phyloP scores from a whole-genome alignment of 2,113 vertebrate genomes.

The Catharus fuscescens region DNA sequence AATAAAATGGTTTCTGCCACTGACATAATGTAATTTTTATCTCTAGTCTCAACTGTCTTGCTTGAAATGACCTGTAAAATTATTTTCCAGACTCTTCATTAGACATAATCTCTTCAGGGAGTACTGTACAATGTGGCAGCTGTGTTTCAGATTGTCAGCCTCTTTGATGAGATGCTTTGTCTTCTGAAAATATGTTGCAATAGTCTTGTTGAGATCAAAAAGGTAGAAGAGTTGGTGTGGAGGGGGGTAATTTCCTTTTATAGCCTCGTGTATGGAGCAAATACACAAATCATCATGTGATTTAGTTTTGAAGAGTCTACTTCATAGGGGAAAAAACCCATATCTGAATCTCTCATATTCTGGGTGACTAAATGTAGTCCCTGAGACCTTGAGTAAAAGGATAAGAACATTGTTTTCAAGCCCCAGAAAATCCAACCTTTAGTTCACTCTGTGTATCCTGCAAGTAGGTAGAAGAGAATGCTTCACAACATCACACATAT shows the following conservation, averaged over 20 bases:
- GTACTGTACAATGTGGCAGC: neutral
- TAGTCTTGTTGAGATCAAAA: neutral
- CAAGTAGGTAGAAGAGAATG: neutral
- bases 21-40: slow-evolving; percentile 17
- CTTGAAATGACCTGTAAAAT: slow-evolving; percentile 68
- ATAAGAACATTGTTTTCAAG: neutral
- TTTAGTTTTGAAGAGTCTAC: neutral
- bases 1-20: neutral
- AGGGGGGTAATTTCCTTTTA: neutral
- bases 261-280: neutral
- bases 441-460: neutral
- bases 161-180: neutral
- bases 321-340: neutral
- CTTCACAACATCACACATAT: neutral
- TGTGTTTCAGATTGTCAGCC: slow-evolving; percentile 11
- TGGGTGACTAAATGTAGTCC: neutral
- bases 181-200: neutral
- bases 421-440: neutral
- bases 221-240: neutral
- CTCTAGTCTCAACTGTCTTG: slow-evolving; percentile 2
- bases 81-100: slow-evolving; percentile 55
- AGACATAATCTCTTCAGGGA: slow-evolving; percentile 57
- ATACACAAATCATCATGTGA: neutral
- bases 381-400: neutral
- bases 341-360: neutral